Evolutionary conservation across 2,113 vertebrate species (phyloP), one percentile per base, ranked within the genome.

Genomic region (Seriola dumerili): DNA sequence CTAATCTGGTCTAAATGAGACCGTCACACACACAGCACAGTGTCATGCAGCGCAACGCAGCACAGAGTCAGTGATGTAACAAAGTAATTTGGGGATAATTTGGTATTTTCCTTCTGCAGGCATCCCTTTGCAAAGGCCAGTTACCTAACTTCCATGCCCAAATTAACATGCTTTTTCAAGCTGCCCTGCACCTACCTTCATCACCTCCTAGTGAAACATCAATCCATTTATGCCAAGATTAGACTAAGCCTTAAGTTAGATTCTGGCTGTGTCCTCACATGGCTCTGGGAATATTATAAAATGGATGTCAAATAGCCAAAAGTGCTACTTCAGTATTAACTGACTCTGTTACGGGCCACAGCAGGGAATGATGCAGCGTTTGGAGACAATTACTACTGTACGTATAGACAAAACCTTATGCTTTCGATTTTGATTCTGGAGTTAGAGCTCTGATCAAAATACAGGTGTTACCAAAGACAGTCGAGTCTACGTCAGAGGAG

Each of bases 1-100:
- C 72, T 94, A 93, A 94, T 94, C 93, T 85, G 66, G 48, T 91
- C 84, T 89, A 90, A 93, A 90, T 82, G 83, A 92, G 90, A 88
- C 76, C 8, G 17, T 72, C 86, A 29, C 38, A 77, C 48, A 79
- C 83, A 80, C 46, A 57, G 57, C 63, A 42, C 58, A 64, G 38
- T 11, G n/a, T 1, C 1, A 5, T 21, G 48, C 58, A 46, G 36
- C 14, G 36, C 77, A 64, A 78, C 40, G 50, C 61, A 25, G 25
- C 40, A 36, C 63, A 10, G 57, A 54, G 4, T 69, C 32, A 68
- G 83, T 93, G 87, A 91, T 85, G 83, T 88, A 93, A 92, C 81
- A n/a, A 32, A 72, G 81, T 86, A 64, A 84, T 94, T 92, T 91
- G 36, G 76, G 78, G 86, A 88, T 89, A 80, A 89, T 89, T 85